Evolutionary conservation across 2,888 invertebrate species (phyloP), one percentile per base, ranked within the genome.

Genomic region (Oscheius sp.): DNA sequence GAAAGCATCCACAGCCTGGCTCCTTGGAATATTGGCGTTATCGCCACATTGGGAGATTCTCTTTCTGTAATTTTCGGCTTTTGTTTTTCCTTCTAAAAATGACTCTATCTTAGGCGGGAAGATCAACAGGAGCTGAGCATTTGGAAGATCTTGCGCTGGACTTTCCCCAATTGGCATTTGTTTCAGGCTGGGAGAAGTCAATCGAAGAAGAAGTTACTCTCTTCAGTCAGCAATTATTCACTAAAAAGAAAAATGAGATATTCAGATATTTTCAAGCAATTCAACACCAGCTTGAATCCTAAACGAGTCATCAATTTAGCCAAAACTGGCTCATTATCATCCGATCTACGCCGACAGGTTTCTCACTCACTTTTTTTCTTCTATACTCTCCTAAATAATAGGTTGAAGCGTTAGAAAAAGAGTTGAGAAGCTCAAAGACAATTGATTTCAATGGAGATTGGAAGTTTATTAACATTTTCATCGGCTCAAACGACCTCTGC

Each of bases 381-480:
- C 15, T 15, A 23, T 45, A 5, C 17, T 39, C 23, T 25, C 8
- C 52, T n/a, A n/a, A n/a, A 25, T 17, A 17, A n/a, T n/a, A 34
- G 34, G 55, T 33, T 12, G 23, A n/a, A 5, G 33, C 27, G 20
- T n/a, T 31, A 27, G 55, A 55, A n/a, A 55, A 34, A 29, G 15
- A 20, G n/a, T 17, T 39, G 45, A 25, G 25, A 27, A 3, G 25
- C 2, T 39, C 39, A 3, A 58, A 45, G 29, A 25, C 10, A n/a
- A 58, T 39, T 46, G 64, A 45, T 23, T 50, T 70, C n/a, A 29
- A 55, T 10, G 66, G 65, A 1, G 61, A 61, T 10, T 75, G 74
- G 74, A 78, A 78, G 39, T 70, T 75, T 23, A 55, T 78, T 39
- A 78, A 75, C 52, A 52, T 75, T 12, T 78, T 78, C 67, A 78